These are phyloP conservation scores for Dicrurus megarhynchus DNA, from an alignment of 2,113 vertebrate genomes.

Conservation along the genomic window DNA sequence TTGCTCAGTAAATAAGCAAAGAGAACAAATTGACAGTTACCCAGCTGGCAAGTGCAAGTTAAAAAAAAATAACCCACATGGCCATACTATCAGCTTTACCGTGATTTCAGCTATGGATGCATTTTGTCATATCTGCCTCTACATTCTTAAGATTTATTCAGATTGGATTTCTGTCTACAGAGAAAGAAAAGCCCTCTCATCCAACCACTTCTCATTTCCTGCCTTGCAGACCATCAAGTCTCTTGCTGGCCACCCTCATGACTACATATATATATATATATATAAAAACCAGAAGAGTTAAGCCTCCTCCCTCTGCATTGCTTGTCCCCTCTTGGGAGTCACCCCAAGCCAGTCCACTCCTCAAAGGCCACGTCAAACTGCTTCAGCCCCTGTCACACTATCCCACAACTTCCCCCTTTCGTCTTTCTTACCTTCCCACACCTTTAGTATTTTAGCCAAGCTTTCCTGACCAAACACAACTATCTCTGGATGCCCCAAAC, in stretches of 20 bases:
- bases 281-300: not conserved
- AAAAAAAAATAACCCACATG: not conserved
- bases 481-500: not conserved
- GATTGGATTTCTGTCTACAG: not conserved
- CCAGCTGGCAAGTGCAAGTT: not conserved
- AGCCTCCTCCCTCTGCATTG: not conserved
- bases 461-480: not conserved
- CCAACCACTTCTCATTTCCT: not conserved
- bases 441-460: not conserved
- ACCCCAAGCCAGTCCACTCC: not conserved
- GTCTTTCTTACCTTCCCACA: not conserved
- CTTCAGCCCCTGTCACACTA: not conserved
- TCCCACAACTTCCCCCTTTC: not conserved
- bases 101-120: not conserved
- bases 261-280: not conserved
- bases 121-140: not conserved
- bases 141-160: not conserved
- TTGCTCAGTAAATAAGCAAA: not conserved
- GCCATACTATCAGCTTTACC: not conserved
- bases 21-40: not conserved
- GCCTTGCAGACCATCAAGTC: not conserved
- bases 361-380: not conserved
- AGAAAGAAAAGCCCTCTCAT: not conserved
- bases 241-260: not conserved
- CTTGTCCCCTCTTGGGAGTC: not conserved